A percentile compares a stretch with the other conserved stretches of the same genome.
phyloP scores from a whole-genome alignment of 2,888 invertebrate genomes.

The Proisotoma minuta region DNA sequence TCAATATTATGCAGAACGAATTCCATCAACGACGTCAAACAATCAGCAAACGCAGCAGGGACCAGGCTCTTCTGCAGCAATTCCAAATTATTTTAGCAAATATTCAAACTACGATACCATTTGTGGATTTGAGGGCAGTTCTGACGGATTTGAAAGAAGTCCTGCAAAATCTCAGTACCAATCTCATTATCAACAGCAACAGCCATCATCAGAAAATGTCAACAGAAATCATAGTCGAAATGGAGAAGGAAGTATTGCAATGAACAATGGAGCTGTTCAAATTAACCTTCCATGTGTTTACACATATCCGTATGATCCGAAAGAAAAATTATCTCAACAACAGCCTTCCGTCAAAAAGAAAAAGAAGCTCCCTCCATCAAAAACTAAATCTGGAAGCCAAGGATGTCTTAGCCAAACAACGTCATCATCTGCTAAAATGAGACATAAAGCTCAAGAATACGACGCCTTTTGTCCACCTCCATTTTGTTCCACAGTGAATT shows the following conservation, averaged over 20 bases:
- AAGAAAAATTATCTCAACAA: conserved; percentile 1
- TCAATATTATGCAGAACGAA: too few relatives aligned
- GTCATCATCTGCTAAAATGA: too few relatives aligned
- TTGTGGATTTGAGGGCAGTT: background rate
- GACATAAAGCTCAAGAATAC: background rate
- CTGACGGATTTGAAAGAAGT: background rate
- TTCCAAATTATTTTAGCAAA: background rate
- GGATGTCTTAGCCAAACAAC: background rate
- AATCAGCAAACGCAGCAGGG: too few relatives aligned
- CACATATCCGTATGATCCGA: conserved; percentile 18
- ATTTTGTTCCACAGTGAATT: conserved; percentile 11
- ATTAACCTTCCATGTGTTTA: conserved; percentile 30
- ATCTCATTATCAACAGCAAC: too few relatives aligned
- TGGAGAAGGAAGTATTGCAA: conserved; percentile 8
- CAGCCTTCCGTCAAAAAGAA: background rate
- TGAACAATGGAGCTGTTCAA: conserved; percentile 25
- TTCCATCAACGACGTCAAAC: background rate
- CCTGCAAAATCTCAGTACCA: too few relatives aligned
- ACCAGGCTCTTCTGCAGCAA: too few relatives aligned
- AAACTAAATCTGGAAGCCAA: background rate
- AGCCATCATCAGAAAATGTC: background rate
- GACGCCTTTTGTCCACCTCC: conserved; percentile 3
- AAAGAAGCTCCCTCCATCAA: background rate
- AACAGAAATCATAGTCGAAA: background rate
- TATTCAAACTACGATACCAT: background rate